Evolutionary conservation across 2,797 vertebrate species (phyloP), one percentile per base, ranked within the genome.

Genomic region (Mus minutoides): DNA sequence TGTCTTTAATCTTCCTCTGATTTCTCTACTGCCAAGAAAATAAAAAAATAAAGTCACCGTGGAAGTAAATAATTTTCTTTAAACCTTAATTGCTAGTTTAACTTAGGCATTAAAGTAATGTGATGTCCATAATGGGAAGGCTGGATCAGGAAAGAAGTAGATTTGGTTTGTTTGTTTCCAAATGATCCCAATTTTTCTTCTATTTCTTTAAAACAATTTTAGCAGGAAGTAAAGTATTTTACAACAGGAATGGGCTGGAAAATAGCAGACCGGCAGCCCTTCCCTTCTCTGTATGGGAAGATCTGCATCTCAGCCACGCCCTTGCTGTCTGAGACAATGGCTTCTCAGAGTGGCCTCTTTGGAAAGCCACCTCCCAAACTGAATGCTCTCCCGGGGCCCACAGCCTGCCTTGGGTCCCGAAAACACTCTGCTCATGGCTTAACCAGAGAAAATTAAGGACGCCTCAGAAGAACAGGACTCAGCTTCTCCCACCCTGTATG

Each of bases 21-120:
- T 94, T 92, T 84, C 56, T 96, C 71, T 77, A 24, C 76, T 91
- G 31, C 92, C 24, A 52, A 77, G 85, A 88, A 71, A 52, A 80
- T 85, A 78, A 75, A 67, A 88, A 85, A 88, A 64, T 34, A 8
- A 67, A 62, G 26, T 31, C 0, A 37, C 87, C 76, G 24, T 49
- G 34, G 3, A 90, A 83, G 26, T 56, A 93, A 87, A 88, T 92
- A 40, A 34, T 93, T 4, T 67, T 49, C 58, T 80, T 58, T 54
- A 95, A 54, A 84, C 76, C 34, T 21, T 94, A 77, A 82, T 73
- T 93, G 75, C 80, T 88, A 85, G 37, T 95, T 94, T 86, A 95
- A 94, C 26, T 78, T 94, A 79, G 92, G 78, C 6, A 1, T 54
- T 69, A 90, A 95, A 60, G 43, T 85, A 43, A 94, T 95, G 21